Conservation (phyloP, 2,797 vertebrate species). For the Vipera ursinii region DNA sequence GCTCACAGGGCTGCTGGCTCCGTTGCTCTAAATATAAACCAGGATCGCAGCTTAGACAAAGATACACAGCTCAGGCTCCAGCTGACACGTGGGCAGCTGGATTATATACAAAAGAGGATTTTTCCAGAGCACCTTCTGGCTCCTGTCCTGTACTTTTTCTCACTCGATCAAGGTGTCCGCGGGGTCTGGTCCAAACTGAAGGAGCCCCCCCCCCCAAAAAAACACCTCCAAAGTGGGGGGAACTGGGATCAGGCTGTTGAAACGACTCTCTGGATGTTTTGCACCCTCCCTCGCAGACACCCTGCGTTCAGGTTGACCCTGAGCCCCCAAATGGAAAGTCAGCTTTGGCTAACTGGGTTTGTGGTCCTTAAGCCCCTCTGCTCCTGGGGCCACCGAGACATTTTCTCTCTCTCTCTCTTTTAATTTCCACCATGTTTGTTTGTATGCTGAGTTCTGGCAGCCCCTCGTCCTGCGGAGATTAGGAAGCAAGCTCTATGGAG, state of each 20-base stretch:
- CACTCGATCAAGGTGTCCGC: accelerated
- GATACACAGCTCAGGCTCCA: neutral
- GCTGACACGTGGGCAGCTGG: neutral
- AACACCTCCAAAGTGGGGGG: neutral
- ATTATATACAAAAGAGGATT: neutral
- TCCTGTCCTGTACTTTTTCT: neutral
- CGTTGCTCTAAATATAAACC: neutral
- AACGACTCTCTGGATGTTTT: neutral
- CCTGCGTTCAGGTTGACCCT: neutral
- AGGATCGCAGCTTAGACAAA: neutral
- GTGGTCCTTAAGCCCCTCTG: neutral
- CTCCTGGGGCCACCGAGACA: neutral
- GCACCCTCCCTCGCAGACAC: neutral
- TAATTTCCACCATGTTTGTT: neutral
- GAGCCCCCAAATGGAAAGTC: neutral
- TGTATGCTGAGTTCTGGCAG: neutral
- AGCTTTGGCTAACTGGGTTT: neutral
- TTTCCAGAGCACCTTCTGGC: neutral
- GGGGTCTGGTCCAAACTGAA: neutral
- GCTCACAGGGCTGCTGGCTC: too few relatives aligned
- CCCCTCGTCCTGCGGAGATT: neutral
- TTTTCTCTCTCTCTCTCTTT: too few relatives aligned
- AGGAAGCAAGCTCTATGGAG: neutral
- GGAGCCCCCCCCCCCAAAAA: too few relatives aligned
- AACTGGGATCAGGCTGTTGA: neutral